Base-by-base conservation (phyloP, 2,797 vertebrate species). In the Sebastes ruberrimus region DNA sequence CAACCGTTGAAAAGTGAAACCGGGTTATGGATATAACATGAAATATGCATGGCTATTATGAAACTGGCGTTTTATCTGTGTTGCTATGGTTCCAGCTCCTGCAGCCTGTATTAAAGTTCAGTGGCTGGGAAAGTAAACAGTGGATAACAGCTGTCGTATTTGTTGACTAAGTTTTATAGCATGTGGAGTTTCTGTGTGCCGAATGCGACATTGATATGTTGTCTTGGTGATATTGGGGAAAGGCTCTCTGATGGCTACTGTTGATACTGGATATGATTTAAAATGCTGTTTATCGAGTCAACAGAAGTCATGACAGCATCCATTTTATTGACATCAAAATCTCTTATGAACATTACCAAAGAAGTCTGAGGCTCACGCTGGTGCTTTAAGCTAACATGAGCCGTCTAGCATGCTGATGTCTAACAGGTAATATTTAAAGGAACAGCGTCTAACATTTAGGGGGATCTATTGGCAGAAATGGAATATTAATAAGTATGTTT, bases 61-160 rank as follows among this genome's bases (percentile, higher is more conserved):
- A 85, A 90, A 82, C 67, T 53, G 38, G 3, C 33, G 32, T 81
- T 88, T 89, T 84, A 86, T 83, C 81, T 86, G 32, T 59, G 94
- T 95, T 93, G 93, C 92, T 86, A 92, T 46, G 88, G 93, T 74
- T 89, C 61, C 81, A 32, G 74, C 23, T 66, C 71, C 78, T 88
- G 81, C 61, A 61, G 79, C 74, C 71, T 83, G 83, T 92, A 82
- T 92, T 81, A 89, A 91, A 86, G 92, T 88, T 87, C 90, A 91
- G 79, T 53, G 87, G 81, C 89, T 95, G 95, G 93, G 93, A 95
- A 96, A 93, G 94, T 93, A 97, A 98, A 97, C 96, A 97, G 84
- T 67, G 87, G 75, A 89, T 80, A 89, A 86, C 96, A 96, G 95
- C 94, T 96, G 96, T 92, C 94, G 87, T 78, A 87, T 86, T 90